These are phyloP conservation scores for Glaucopsyche alexis DNA, from an alignment of 2,888 invertebrate genomes.

Conservation along the genomic window DNA sequence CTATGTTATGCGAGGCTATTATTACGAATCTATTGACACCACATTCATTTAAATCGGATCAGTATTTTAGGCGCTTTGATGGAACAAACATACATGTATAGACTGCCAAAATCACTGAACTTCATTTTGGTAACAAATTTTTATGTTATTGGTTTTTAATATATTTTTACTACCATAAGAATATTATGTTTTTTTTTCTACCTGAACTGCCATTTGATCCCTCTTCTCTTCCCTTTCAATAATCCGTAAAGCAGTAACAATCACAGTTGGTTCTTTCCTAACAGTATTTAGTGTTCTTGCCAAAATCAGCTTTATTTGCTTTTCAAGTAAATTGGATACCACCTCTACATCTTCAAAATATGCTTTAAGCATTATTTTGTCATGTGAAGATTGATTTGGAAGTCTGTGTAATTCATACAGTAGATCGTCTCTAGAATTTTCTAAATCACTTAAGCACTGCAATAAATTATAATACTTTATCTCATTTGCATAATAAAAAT, in stretches of 20 bases:
- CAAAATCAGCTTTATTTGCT: slow-evolving; percentile 93
- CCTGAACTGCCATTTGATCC: slow-evolving; percentile 91
- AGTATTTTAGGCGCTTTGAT: no score
- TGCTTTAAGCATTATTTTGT: slow-evolving; percentile 94
- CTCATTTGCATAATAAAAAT: no score
- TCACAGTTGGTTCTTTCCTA: slow-evolving; percentile 94
- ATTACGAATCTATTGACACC: no score
- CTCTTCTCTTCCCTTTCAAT: slow-evolving; percentile 98
- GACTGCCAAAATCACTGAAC: no score
- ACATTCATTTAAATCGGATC: no score
- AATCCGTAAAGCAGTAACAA: slow-evolving; percentile 97
- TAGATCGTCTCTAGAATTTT: slow-evolving; percentile 97
- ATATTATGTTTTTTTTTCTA: slow-evolving; percentile 29
- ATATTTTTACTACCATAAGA: no score
- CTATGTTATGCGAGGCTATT: no score
- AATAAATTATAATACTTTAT: slow-evolving; percentile 41
- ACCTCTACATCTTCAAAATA: slow-evolving; percentile 98
- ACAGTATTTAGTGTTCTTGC: slow-evolving; percentile 96
- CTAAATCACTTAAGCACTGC: slow-evolving; percentile 94
- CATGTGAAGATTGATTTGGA: slow-evolving; percentile 93
- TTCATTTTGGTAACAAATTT: no score
- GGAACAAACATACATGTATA: no score
- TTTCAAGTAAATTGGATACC: slow-evolving; percentile 92
- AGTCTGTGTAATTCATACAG: slow-evolving; percentile 96
- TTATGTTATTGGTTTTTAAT: no score